A percentile compares a stretch with the other conserved stretches of the same genome.
These are phyloP conservation scores for Nesoenas mayeri DNA, from an alignment of 2,113 vertebrate species.

Conservation along the genomic window DNA sequence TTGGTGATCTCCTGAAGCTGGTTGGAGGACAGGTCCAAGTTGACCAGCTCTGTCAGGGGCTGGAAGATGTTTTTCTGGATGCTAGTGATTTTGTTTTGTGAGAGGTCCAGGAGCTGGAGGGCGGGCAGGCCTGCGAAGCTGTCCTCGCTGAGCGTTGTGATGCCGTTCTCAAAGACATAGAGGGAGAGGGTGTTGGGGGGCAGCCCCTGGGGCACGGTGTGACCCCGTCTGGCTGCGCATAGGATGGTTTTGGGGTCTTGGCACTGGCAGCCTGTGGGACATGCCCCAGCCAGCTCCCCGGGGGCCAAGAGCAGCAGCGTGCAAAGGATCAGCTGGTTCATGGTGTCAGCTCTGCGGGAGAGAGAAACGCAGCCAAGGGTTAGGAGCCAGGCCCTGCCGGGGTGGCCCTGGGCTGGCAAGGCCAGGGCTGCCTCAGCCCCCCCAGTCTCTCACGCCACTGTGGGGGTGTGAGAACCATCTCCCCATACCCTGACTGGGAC, in stretches of 20 bases:
- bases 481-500: not conserved
- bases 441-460: rapidly evolving
- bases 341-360: conserved; percentile 30
- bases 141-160: conserved; percentile 76
- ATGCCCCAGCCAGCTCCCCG: conserved; percentile 13
- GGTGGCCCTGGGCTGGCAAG: not conserved
- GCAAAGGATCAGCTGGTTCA: conserved; percentile 51
- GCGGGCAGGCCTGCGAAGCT: conserved; percentile 81
- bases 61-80: conserved; percentile 87
- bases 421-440: not conserved
- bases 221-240: conserved; percentile 66
- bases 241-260: conserved; percentile 74
- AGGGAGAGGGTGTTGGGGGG: conserved; percentile 77
- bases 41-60: conserved; percentile 83
- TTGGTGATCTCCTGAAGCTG: conserved; percentile 88
- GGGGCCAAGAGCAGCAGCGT: conserved; percentile 22
- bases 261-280: conserved; percentile 77
- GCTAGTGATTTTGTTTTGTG: conserved; percentile 88
- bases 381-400: not conserved
- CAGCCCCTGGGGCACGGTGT: conserved; percentile 78
- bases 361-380: not conserved
- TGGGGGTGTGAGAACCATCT: not conserved
- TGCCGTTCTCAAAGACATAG: conserved; percentile 89
- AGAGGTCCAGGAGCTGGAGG: conserved; percentile 91
- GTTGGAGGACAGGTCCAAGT: conserved; percentile 93